phyloP scores from a whole-genome alignment of 2,113 vertebrate species.

The Chaetops frenatus region DNA sequence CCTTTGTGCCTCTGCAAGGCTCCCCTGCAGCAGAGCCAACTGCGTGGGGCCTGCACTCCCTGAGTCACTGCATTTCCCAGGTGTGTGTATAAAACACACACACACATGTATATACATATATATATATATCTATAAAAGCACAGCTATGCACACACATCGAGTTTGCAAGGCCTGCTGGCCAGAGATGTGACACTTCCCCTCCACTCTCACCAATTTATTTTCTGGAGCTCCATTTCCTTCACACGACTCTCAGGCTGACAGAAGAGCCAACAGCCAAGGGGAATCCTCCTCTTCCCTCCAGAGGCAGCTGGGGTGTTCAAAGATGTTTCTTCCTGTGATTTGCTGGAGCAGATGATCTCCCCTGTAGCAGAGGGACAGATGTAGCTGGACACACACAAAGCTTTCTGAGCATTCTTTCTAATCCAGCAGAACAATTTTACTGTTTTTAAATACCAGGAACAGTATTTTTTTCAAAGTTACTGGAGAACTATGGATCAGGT shows the following conservation, averaged over 20 bases:
- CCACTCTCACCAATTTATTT: accelerated
- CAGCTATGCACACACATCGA: accelerated
- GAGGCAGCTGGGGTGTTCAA: neutral
- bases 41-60: accelerated
- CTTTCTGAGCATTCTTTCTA: neutral
- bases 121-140: too few relatives aligned
- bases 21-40: neutral
- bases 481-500: neutral
- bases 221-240: neutral
- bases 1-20: neutral
- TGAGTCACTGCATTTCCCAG: accelerated
- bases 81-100: neutral
- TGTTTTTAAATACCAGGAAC: neutral
- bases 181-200: accelerated
- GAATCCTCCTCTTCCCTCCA: accelerated
- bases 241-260: accelerated
- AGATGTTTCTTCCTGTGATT: neutral
- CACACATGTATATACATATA: neutral
- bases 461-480: neutral
- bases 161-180: neutral
- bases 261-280: accelerated
- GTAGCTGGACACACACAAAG: neutral
- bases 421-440: neutral
- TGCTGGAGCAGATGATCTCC: neutral
- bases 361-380: accelerated